phyloP scores from a whole-genome alignment of 2,888 invertebrate genomes.

The Odiellus spinosus region DNA sequence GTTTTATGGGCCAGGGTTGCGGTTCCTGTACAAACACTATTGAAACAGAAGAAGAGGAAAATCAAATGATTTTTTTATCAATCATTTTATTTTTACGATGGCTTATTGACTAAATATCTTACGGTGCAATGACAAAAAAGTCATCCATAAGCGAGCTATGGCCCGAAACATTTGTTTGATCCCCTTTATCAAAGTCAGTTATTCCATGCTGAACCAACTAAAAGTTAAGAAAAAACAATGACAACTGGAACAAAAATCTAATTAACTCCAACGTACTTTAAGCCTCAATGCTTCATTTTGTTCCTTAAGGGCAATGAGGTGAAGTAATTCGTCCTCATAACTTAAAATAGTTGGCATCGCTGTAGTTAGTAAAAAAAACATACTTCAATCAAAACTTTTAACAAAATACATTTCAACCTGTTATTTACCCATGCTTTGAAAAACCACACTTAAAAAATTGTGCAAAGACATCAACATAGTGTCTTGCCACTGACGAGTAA shows the following conservation, averaged over 20 bases:
- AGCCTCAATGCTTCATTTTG: constrained; percentile 54
- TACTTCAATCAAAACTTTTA: constrained; percentile 2
- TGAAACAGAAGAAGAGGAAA: no score
- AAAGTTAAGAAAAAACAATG: no score
- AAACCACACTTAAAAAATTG: constrained; percentile 80
- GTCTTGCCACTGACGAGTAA: constrained; percentile 89
- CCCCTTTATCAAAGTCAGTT: no score
- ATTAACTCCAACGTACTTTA: constrained; percentile 22
- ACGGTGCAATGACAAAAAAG: constrained; percentile 70
- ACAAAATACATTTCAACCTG: neutral
- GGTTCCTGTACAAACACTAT: no score
- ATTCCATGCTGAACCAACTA: no score
- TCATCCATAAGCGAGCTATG: constrained; percentile 73
- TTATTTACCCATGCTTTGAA: constrained; percentile 33
- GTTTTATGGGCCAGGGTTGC: no score
- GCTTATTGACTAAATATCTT: constrained; percentile 4
- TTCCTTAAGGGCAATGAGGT: constrained; percentile 63
- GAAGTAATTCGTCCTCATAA: constrained; percentile 67
- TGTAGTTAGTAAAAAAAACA: constrained; percentile 20
- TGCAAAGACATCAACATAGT: constrained; percentile 75
- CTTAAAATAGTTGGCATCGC: constrained; percentile 65
- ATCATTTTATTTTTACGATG: no score
- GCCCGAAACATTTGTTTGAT: constrained; percentile 31
- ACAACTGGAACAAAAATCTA: no score
- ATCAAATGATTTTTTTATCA: no score